Evolutionary conservation across 2,797 vertebrate genomes (phyloP), one percentile per base, ranked within the genome.

Genomic region (Botia almorhae): DNA sequence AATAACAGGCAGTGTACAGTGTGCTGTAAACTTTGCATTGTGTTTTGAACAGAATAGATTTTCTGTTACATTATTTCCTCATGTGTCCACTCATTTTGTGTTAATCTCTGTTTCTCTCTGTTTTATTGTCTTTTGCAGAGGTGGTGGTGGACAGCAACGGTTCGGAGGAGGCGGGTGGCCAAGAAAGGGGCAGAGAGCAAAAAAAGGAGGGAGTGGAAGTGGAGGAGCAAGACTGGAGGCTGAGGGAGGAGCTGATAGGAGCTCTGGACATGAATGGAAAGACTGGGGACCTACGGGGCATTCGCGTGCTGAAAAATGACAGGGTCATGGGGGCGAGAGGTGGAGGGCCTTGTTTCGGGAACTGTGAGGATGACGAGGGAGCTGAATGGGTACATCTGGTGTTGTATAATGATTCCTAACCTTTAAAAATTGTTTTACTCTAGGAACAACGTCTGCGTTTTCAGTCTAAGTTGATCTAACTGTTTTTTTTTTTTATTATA

Each of bases 341-440:
- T 0, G 95, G 95, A 7, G 93, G 96, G n/a, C 96, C 97, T 69
- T 99, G 98, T 87, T 97, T 98, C 12, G 98, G 98, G 8, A 98
- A 99, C 91, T 99, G 98, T 81, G 96, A 95, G 90, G 97, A 98
- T 58, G 98, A 98, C 74, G 96, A 97, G 53, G 97, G 97, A 80
- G 95, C 97, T 51, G 98, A 99, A 89, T 99, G 98, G 98, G 98
- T 99, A 89, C 83, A 94, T 83, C 8, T 63, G 33, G 60, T 26
- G 0, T 7, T 69, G 2, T 29, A 11, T 56, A 26, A 55, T 51
- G 50, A 50, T 81, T 0, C 55, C 48, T 26, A 33, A 4, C 67
- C 29, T 65, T 11, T 21, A 56, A 56, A 1, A 23, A 17, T 10
- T 58, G 23, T 2, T 21, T 58, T 58, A 5, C 2, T 11, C 7